phyloP scores from a whole-genome alignment of 1,140 invertebrate genomes.

The Plectus sambesii region DNA sequence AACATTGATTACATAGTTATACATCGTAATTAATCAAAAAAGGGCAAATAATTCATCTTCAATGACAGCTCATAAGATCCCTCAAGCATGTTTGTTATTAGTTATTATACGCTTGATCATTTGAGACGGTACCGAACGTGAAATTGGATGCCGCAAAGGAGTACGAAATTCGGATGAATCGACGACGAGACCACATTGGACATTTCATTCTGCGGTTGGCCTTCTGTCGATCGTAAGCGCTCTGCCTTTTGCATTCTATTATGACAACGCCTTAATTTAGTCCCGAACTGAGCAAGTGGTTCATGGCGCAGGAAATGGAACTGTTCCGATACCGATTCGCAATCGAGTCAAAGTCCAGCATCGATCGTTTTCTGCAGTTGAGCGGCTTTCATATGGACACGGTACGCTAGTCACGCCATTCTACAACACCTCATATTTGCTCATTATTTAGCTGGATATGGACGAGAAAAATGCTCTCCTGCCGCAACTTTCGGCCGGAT shows the following conservation, averaged over 20 bases:
- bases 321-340: slow-evolving; percentile 72
- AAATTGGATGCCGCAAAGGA: slow-evolving; percentile 26
- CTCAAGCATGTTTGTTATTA: neutral
- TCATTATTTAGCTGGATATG: neutral
- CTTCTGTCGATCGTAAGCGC: slow-evolving; percentile 59
- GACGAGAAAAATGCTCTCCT: neutral
- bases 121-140: too few relatives aligned
- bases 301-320: slow-evolving; percentile 73
- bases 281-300: slow-evolving; percentile 77
- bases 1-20: slow-evolving; percentile 41
- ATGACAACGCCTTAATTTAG: slow-evolving; percentile 14
- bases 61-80: slow-evolving; percentile 1
- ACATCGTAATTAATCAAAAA: slow-evolving; percentile 16
- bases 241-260: slow-evolving; percentile 3
- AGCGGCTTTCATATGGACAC: slow-evolving; percentile 60
- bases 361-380: slow-evolving; percentile 59
- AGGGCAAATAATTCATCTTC: slow-evolving; percentile 6
- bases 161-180: slow-evolving; percentile 56
- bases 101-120: too few relatives aligned
- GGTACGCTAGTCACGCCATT: slow-evolving; percentile 35
- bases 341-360: slow-evolving; percentile 49
- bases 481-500: neutral
- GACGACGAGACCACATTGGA: slow-evolving; percentile 71
- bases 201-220: slow-evolving; percentile 83
- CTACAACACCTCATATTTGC: neutral